Evolutionary conservation across 2,888 invertebrate species (phyloP).

Genomic region (Petrophora chlorosata): DNA sequence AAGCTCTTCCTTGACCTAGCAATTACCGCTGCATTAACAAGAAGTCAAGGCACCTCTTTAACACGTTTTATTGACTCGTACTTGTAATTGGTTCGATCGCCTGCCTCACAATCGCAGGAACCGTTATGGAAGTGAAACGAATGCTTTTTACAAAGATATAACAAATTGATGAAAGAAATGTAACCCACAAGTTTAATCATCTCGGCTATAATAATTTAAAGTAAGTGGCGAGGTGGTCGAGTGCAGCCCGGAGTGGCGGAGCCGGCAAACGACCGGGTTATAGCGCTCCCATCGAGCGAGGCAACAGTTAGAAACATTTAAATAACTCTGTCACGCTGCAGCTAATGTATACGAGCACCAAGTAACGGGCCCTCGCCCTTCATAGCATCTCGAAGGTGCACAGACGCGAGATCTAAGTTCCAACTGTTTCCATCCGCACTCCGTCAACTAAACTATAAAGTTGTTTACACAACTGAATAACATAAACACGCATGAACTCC

Average conservation of each 20-base stretch:
- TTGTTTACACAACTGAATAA: conserved; percentile 61
- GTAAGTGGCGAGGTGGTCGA: conserved; percentile 36
- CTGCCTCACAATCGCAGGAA: conserved; percentile 22
- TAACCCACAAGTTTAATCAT: conserved; percentile 30
- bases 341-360: conserved; percentile 61
- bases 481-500: conserved; percentile 41
- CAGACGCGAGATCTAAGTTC: conserved; percentile 31
- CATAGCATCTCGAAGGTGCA: conserved; percentile 51
- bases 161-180: conserved; percentile 28
- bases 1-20: conserved; percentile 52
- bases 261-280: conserved; percentile 60
- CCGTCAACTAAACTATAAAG: conserved; percentile 44
- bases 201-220: conserved; percentile 31
- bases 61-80: conserved; percentile 41
- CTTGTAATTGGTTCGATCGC: conserved; percentile 32
- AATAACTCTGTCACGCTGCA: conserved; percentile 71
- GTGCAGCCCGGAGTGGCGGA: conserved; percentile 36
- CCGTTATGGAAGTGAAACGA: conserved; percentile 34
- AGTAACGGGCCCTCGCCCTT: conserved; percentile 74
- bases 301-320: conserved; percentile 73
- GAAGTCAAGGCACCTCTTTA: conserved; percentile 41
- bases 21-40: conserved; percentile 39
- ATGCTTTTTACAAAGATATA: conserved; percentile 28
- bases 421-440: conserved; percentile 48
- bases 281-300: conserved; percentile 53